Base-by-base conservation (phyloP, 1,140 invertebrate genomes). In the Ostrea denselamellosa region DNA sequence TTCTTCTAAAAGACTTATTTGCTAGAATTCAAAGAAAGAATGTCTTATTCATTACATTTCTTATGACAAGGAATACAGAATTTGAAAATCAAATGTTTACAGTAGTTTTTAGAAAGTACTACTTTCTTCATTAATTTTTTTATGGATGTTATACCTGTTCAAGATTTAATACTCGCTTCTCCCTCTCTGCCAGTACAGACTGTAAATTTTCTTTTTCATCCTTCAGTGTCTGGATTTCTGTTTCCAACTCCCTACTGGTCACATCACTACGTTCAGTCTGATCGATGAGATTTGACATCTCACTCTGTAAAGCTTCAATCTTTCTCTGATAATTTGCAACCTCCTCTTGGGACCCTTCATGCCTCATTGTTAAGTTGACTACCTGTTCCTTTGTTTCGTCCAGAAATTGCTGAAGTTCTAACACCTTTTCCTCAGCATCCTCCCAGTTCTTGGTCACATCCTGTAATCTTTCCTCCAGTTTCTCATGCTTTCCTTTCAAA, bases 361-460 rank as follows among this genome's bases (percentile, higher is more conserved):
- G 68, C 25, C 25, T 77, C 28, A 12, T 25, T 14, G 68, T 77
- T 25, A 77, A 9, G 68, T 25, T 28, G 12, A 14, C 25, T 10
- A 77, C 28, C 68, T 34, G 25, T 77, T 28, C 68, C 68, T 77
- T 77, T 5, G 68, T 77, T 28, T 28, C 68, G 9, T 77, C 68
- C 68, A 77, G 14, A 28, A 22, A 77, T 14, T 77, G 68, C 25
- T 12, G 25, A 12, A 77, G 28, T 28, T 77, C 68, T 34, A 77
- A 77, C 68, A 77, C 68, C 28, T 77, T 77, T 34, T 77, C 68
- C 28, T 77, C 68, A 0, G 68, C 68, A 28, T 77, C 68, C 25
- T 77, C 68, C 68, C 68, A 77, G 68, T 77, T 77, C 25, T 77
- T 77, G 68, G 68, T 77, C 22, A 77, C 68, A 34, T 77, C 68